Percentiles rank a stretch among this genome's conserved stretches.
Conservation (phyloP, 1,140 invertebrate species). For the Sarcophaga peregrina region DNA sequence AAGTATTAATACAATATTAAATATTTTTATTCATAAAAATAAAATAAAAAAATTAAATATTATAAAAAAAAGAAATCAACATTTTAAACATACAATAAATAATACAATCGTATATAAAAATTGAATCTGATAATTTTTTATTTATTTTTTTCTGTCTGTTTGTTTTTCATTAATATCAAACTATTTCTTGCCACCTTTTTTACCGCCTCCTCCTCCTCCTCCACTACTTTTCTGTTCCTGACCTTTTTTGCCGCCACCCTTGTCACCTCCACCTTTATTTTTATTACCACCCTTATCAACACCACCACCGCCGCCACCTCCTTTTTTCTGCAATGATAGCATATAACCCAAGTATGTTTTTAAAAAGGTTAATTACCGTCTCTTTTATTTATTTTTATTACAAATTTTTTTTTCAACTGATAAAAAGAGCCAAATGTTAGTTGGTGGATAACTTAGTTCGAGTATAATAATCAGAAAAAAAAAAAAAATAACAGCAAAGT, state of each 20-base stretch:
- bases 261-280: conserved; percentile 58
- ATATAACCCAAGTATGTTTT: background rate
- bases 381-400: conserved; percentile 37
- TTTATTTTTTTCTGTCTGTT: no score
- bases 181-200: conserved; percentile 62
- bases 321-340: conserved; percentile 56
- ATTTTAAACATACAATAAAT: background rate
- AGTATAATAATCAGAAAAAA: background rate
- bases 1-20: background rate
- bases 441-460: conserved; percentile 36
- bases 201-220: conserved; percentile 47
- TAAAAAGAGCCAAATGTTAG: conserved; percentile 33
- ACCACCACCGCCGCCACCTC: conserved; percentile 45
- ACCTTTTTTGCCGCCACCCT: conserved; percentile 60
- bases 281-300: conserved; percentile 51
- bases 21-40: background rate
- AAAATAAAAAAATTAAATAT: background rate
- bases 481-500: conserved; percentile 32
- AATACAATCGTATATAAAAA: conserved; percentile 11
- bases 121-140: background rate
- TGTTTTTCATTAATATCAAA: background rate
- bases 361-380: conserved; percentile 33
- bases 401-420: conserved; percentile 3
- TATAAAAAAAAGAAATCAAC: background rate
- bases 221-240: conserved; percentile 61